Conservation (phyloP, 1,140 invertebrate genomes). For the Lordiphosa stackelbergi region DNA sequence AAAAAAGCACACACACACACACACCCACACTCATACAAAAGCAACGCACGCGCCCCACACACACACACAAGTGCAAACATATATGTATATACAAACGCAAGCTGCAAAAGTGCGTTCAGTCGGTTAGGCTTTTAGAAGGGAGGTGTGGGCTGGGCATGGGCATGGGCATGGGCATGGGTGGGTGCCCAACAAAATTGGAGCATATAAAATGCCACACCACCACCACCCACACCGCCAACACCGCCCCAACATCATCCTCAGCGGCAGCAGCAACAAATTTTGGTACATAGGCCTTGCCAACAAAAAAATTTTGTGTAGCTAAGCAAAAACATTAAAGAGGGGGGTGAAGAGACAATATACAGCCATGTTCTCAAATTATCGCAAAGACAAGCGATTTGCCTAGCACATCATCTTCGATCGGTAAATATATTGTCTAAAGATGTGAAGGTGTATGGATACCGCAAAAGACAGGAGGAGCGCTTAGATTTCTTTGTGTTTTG, state of each 20-base stretch:
- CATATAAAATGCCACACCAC: slow-evolving; percentile 50
- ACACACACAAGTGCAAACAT: slow-evolving; percentile 14
- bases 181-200: slow-evolving; percentile 63
- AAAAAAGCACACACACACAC: slow-evolving; percentile 51
- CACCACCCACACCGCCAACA: no score
- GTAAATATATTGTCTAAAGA: no score
- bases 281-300: slow-evolving; percentile 37
- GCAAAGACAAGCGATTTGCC: no score
- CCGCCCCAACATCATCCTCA: background rate
- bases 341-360: slow-evolving; percentile 1
- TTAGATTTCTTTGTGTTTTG: no score
- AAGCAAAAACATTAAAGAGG: slow-evolving; percentile 49
- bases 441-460: no score
- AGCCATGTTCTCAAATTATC: no score
- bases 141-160: slow-evolving; percentile 4
- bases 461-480: no score
- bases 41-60: slow-evolving; percentile 38
- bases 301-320: slow-evolving; percentile 45
- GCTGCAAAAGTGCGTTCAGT: slow-evolving; percentile 70
- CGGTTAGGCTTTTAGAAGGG: slow-evolving; percentile 1
- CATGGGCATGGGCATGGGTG: slow-evolving; percentile 25
- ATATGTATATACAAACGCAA: slow-evolving; percentile 52
- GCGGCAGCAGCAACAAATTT: slow-evolving; percentile 21
- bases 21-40: slow-evolving; percentile 10
- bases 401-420: no score